Percentiles rank a stretch among this genome's conserved stretches.
phyloP scores from a whole-genome alignment of 2,797 vertebrate species.

The Karalla daura region DNA sequence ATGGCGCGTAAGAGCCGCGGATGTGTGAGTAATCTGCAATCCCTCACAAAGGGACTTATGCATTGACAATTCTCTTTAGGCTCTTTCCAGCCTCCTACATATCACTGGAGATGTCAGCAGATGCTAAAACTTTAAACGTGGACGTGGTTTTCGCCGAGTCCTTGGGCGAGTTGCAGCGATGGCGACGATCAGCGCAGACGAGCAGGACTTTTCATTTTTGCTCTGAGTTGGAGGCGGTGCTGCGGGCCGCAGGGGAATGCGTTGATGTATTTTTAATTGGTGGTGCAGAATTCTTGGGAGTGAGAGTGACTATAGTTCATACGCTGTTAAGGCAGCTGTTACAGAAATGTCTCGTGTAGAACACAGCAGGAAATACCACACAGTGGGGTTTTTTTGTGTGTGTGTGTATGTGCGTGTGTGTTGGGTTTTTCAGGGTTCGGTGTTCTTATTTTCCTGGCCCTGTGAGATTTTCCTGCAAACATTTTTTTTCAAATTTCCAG shows the following conservation, averaged over 20 bases:
- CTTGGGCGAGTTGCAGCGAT: not conserved
- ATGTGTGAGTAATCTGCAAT: slow-evolving; percentile 12
- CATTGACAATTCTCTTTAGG: slow-evolving; percentile 2
- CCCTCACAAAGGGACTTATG: slow-evolving; percentile 9
- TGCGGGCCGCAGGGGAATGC: not conserved
- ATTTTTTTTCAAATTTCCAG: slow-evolving; percentile 31
- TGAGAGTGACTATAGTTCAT: slow-evolving; percentile 4
- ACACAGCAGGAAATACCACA: slow-evolving; percentile 16
- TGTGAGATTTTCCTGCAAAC: slow-evolving; percentile 8
- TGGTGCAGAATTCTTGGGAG: slow-evolving; percentile 20
- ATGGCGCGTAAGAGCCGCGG: slow-evolving; percentile 7
- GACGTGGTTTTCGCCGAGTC: not conserved
- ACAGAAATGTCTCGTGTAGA: not conserved
- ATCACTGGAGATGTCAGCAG: slow-evolving; percentile 10
- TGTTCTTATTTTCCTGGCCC: slow-evolving; percentile 3
- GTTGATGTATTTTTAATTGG: slow-evolving; percentile 42
- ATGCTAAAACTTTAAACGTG: not conserved
- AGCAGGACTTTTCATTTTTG: not conserved
- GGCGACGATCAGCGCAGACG: not conserved
- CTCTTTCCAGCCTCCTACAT: slow-evolving; percentile 17
- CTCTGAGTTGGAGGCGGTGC: slow-evolving; percentile 5
- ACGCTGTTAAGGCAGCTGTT: slow-evolving; percentile 26
- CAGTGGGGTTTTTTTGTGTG: not conserved
- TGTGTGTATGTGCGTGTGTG: not conserved
- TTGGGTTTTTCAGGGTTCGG: not conserved